These are phyloP conservation scores for Drosophila recens DNA, from an alignment of 2,888 invertebrate species.

Conservation along the genomic window DNA sequence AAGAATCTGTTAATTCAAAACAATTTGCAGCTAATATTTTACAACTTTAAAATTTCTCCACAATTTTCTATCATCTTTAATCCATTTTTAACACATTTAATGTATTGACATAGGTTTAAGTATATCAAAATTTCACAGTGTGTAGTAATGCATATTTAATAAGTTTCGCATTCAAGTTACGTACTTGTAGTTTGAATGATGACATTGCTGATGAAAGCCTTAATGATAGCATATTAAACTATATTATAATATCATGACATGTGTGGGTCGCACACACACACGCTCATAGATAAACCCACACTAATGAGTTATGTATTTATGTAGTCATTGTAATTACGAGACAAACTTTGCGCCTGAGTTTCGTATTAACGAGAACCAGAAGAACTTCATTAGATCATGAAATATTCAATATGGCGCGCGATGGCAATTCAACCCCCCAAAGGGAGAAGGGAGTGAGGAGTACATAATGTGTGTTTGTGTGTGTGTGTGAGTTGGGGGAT, in stretches of 20 bases:
- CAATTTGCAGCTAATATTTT: too few relatives aligned
- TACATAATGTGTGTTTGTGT: constrained; percentile 6
- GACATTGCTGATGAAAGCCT: constrained; percentile 77
- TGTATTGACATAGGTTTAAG: not conserved
- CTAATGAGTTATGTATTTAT: constrained; percentile 42
- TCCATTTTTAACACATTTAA: not conserved
- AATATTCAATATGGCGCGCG: constrained; percentile 81
- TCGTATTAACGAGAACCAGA: constrained; percentile 50
- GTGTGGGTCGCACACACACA: constrained; percentile 40
- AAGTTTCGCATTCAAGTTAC: constrained; percentile 53
- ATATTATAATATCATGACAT: constrained; percentile 66
- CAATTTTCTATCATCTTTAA: not conserved
- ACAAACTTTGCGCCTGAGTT: constrained; percentile 44
- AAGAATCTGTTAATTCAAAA: not conserved
- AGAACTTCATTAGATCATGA: constrained; percentile 80
- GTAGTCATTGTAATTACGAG: constrained; percentile 57
- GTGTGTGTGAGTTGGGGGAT: constrained; percentile 33
- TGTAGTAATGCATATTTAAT: constrained; percentile 73
- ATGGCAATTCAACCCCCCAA: constrained; percentile 53
- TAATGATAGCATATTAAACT: constrained; percentile 78
- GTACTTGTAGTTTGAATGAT: constrained; percentile 73
- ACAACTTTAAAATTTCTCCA: not conserved
- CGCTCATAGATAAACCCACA: constrained; percentile 23
- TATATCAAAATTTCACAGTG: not conserved
- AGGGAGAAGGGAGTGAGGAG: not conserved